Conservation (phyloP, 2,797 vertebrate genomes). For the Phylloscopus collybita region DNA sequence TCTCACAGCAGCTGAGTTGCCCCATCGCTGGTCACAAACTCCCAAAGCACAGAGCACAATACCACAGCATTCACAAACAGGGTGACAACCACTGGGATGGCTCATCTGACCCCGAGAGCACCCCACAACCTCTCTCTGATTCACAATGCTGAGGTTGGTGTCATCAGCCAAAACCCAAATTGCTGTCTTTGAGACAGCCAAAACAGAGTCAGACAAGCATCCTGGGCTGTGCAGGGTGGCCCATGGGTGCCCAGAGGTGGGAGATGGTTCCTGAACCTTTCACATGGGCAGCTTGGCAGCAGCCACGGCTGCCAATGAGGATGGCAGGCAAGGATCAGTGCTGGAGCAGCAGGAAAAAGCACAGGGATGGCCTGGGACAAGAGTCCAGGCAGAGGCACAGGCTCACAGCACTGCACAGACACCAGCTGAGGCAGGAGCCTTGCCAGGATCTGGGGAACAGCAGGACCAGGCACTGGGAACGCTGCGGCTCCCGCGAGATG, state of each 20-base stretch:
- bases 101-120: neutral
- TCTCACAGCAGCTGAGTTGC: neutral
- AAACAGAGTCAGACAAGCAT: neutral
- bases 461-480: neutral
- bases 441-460: neutral
- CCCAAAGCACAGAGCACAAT: neutral
- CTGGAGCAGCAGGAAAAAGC: neutral
- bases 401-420: neutral
- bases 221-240: neutral
- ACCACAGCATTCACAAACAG: neutral
- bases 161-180: neutral
- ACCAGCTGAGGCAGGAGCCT: fast-evolving
- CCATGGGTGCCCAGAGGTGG: fast-evolving
- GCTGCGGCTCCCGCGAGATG: fast-evolving
- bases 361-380: fast-evolving
- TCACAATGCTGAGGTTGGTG: fast-evolving
- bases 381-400: neutral
- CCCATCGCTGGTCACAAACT: neutral
- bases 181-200: neutral
- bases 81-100: neutral
- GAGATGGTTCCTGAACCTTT: neutral
- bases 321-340: fast-evolving
- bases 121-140: neutral
- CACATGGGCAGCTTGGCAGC: fast-evolving
- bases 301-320: fast-evolving